Percentiles rank a stretch among this genome's conserved stretches.
phyloP scores from a whole-genome alignment of 2,113 vertebrate species.

The Monarcha castaneiventris region DNA sequence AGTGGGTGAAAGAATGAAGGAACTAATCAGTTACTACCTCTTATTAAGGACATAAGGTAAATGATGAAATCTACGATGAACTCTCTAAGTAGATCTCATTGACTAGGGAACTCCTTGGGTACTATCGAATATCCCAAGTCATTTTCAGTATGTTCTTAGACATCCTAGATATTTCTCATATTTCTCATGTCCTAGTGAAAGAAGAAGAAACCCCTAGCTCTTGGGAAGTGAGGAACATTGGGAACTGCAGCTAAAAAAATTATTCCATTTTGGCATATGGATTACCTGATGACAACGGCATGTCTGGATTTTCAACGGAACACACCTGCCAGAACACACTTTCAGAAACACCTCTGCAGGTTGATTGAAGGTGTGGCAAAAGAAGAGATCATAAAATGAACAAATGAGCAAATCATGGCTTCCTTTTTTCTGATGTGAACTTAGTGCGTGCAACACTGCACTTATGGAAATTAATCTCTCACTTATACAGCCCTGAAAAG shows the following conservation, averaged over 20 bases:
- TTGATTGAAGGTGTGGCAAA: not conserved
- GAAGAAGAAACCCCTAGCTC: not conserved
- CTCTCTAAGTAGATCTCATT: not conserved
- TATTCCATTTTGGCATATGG: not conserved
- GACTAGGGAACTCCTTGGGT: not conserved
- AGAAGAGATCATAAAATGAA: not conserved
- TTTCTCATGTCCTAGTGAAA: not conserved
- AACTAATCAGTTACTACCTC: not conserved
- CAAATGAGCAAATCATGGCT: not conserved
- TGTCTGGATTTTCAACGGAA: not conserved
- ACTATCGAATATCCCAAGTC: not conserved
- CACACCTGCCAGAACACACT: not conserved
- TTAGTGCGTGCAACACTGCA: not conserved
- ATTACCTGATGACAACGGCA: accelerated
- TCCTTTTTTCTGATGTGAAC: not conserved
- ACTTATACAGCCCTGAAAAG: not conserved
- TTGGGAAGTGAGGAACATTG: not conserved
- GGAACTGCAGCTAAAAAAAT: not conserved
- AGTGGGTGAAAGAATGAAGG: not conserved
- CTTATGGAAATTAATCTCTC: not conserved
- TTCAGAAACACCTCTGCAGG: not conserved
- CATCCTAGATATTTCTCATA: not conserved
- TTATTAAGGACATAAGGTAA: not conserved
- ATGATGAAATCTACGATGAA: not conserved
- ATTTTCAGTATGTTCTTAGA: not conserved